Evolutionary conservation across 2,888 invertebrate genomes (phyloP), one percentile per base, ranked within the genome.

Genomic region (Nebria brevicollis): DNA sequence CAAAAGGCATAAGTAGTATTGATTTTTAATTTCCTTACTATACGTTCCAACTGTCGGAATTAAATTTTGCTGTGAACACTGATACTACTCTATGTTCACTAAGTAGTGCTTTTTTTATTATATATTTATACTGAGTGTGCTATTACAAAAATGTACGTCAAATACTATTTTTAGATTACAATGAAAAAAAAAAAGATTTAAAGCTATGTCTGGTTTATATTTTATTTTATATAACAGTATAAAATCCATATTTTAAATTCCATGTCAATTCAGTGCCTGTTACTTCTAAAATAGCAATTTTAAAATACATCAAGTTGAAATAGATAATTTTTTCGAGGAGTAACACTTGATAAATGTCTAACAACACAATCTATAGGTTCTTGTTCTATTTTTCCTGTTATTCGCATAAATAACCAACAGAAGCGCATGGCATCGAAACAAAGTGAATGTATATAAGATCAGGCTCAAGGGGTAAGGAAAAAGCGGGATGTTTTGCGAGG

Each of bases 401-500:
- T 54, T 54, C 54, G 2, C 11, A 2, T 1, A 8, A 54, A 54
- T 54, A 54, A 2, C 54, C 8, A 54, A 54, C 2, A 54, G 54
- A 54, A 54, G 34, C 34, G 34, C 34, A 34, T 13, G 54, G 54
- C 54, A 54, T 11, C 54, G 54, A 54, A 11, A 54, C 54, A 54
- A 54, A 54, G 54, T 54, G 54, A 54, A 13, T 54, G 54, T 54
- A 54, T 54, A 34, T 20, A 26, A 70, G 70, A 70, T 25, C 70
- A 26, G 10, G 70, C 10, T 25, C 11, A 15, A 13, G 5, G 70
- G 11, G 20, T 26, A 43, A 68, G 68, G 68, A 68, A 68, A 10
- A 10, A 25, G 25, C 25, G 70, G 34, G 15, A 11, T 73, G 41
- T 42, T 73, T 41, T 68, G 77, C 64, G 72, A 64, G 20, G 65